Evolutionary conservation across 2,888 invertebrate species (phyloP).

Genomic region (Tipula helvola): DNA sequence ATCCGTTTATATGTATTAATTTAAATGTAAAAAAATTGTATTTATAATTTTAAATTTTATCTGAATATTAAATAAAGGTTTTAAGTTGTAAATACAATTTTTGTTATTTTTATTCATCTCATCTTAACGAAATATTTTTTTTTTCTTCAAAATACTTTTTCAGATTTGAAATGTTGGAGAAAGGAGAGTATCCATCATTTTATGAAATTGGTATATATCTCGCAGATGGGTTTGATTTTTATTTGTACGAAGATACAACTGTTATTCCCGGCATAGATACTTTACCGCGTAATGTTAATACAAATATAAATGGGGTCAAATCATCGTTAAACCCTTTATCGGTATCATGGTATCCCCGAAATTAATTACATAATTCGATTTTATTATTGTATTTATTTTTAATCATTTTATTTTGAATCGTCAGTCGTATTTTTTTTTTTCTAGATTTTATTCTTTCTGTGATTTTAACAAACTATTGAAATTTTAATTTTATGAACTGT

Average conservation of each 20-base stretch:
- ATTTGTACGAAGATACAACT: conserved; percentile 19
- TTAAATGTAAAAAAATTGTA: conserved; percentile 1
- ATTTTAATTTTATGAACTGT: neutral
- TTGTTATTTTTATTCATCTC: neutral
- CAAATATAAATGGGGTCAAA: neutral
- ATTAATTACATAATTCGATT: neutral
- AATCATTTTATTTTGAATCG: neutral
- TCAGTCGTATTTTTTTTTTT: neutral
- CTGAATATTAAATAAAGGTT: neutral
- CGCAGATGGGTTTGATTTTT: conserved; percentile 23
- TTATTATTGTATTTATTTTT: neutral
- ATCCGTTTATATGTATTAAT: neutral
- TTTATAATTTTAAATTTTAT: neutral
- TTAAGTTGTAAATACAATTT: neutral
- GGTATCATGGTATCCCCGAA: neutral
- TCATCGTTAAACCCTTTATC: neutral
- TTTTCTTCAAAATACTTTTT: neutral
- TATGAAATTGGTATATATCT: conserved; percentile 20
- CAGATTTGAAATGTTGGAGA: conserved; percentile 25
- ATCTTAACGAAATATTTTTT: neutral
- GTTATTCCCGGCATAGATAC: conserved; percentile 12
- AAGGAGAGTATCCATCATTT: conserved; percentile 25
- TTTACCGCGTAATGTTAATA: neutral
- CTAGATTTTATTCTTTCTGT: neutral
- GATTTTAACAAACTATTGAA: neutral